Conservation (phyloP, 2,797 vertebrate genomes). For the Scolopax rusticola region DNA sequence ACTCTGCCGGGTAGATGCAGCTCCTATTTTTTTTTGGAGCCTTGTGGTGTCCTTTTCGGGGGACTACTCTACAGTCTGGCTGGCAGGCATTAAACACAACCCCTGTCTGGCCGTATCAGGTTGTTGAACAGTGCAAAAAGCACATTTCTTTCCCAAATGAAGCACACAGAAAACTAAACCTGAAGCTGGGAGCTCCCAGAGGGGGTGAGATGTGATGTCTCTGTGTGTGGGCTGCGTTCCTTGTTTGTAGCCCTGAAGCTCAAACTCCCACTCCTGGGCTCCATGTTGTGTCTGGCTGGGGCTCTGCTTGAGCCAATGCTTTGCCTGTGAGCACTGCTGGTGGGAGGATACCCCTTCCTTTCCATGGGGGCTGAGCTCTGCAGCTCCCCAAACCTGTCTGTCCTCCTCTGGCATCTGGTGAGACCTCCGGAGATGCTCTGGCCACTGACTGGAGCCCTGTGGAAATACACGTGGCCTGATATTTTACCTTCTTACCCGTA, state of each 20-base stretch:
- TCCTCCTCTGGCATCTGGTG: not conserved
- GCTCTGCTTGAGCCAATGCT: accelerated
- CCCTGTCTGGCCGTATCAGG: accelerated
- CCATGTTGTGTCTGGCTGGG: not conserved
- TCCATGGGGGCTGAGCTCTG: not conserved
- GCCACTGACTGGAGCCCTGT: not conserved
- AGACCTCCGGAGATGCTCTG: not conserved
- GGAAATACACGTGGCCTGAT: not conserved
- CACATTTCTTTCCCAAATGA: not conserved
- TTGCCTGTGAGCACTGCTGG: not conserved
- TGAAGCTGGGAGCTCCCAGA: not conserved
- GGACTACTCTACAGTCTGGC: not conserved
- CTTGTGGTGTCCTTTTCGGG: not conserved
- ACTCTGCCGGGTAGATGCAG: not conserved
- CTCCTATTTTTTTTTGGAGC: not conserved
- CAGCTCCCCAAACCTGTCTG: not conserved
- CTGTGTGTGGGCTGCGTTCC: accelerated
- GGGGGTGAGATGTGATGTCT: not conserved
- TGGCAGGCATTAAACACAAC: not conserved
- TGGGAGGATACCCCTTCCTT: not conserved
- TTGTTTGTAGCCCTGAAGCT: not conserved
- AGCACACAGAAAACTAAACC: not conserved
- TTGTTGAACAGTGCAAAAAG: not conserved
- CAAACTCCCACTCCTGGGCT: not conserved
- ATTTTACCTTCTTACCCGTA: not conserved